Percentiles rank a stretch among this genome's conserved stretches.
These are phyloP conservation scores for Cephonodes hylas DNA, from an alignment of 2,888 invertebrate genomes.

Conservation along the genomic window DNA sequence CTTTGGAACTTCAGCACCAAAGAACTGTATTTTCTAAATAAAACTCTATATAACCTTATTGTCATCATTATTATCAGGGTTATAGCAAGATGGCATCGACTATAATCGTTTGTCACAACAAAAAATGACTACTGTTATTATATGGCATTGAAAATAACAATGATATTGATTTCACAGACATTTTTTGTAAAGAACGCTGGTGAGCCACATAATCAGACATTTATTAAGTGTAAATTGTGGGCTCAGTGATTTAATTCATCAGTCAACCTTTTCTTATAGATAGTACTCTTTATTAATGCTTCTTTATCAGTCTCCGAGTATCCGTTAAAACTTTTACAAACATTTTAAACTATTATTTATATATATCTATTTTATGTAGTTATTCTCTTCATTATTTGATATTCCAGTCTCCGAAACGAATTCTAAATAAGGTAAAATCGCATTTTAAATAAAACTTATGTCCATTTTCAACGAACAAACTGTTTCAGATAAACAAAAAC, in stretches of 20 bases:
- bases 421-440: no score
- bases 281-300: not conserved
- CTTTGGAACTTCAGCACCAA: no score
- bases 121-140: constrained; percentile 37
- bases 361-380: no score
- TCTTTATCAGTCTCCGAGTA: not conserved
- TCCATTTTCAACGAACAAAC: not conserved
- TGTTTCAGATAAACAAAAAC: not conserved
- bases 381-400: no score
- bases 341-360: no score
- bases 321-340: no score
- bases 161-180: constrained; percentile 35
- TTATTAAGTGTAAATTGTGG: not conserved
- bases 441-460: not conserved
- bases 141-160: constrained; percentile 52
- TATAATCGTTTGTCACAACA: constrained; percentile 34
- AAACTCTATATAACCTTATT: not conserved
- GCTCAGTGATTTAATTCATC: not conserved
- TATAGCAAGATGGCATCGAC: constrained; percentile 24
- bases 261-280: not conserved
- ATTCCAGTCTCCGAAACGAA: no score
- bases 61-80: constrained; percentile 29
- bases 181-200: constrained; percentile 32
- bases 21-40: not conserved
- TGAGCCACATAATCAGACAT: constrained; percentile 9